Evolutionary conservation across 2,113 vertebrate genomes (phyloP).

Genomic region (Protobothrops mucrosquamatus): DNA sequence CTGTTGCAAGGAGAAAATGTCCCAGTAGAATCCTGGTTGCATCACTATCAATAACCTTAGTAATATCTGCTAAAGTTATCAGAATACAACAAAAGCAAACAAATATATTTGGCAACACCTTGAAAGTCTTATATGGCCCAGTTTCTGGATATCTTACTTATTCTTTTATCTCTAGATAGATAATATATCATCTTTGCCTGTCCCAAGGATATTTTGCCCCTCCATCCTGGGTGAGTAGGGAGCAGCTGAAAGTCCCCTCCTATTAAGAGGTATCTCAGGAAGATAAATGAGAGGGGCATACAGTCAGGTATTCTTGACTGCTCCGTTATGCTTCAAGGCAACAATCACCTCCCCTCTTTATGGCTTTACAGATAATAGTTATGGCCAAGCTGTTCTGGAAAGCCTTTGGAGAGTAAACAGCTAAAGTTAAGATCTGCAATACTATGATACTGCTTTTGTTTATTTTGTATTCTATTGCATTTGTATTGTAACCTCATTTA

Average conservation of each 20-base stretch:
- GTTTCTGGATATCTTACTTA: not conserved
- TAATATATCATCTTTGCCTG: not conserved
- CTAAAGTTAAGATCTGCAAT: not conserved
- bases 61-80: slow-evolving; percentile 1
- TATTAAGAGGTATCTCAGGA: not conserved
- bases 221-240: not conserved
- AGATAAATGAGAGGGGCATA: not conserved
- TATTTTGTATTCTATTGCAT: not conserved
- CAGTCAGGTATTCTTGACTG: not conserved
- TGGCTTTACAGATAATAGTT: not conserved
- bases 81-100: not conserved
- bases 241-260: not conserved
- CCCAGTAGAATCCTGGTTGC: not conserved
- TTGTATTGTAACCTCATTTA: not conserved
- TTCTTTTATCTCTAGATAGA: not conserved
- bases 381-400: not conserved
- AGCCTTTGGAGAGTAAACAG: not conserved
- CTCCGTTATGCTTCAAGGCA: not conserved
- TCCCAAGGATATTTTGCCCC: not conserved
- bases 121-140: slow-evolving; percentile 14
- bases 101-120: not conserved
- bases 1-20: not conserved
- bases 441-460: not conserved
- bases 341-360: not conserved
- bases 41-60: not conserved